These are phyloP conservation scores for Zaprionus lachaisei DNA, from an alignment of 1,140 invertebrate genomes.

Conservation along the genomic window DNA sequence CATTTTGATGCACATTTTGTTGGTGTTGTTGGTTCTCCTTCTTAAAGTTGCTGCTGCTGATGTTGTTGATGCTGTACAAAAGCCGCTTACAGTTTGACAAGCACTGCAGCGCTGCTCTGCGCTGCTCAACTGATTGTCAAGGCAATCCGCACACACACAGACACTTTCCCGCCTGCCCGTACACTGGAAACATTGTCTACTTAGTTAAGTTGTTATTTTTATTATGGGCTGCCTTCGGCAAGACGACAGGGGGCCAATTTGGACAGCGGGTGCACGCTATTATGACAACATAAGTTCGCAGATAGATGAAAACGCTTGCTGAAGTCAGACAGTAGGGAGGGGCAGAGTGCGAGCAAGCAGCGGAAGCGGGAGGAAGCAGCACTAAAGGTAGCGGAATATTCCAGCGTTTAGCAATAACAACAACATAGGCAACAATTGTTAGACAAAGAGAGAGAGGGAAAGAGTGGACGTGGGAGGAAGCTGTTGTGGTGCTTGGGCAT, in stretches of 20 bases:
- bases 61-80: slow-evolving; percentile 51
- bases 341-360: not conserved
- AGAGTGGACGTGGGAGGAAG: not conserved
- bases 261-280: slow-evolving; percentile 40
- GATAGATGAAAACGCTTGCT: slow-evolving; percentile 31
- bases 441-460: not conserved
- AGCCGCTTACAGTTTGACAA: slow-evolving; percentile 74
- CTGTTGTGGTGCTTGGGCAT: not conserved
- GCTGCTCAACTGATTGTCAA: slow-evolving; percentile 58
- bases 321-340: not conserved
- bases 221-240: slow-evolving; percentile 57
- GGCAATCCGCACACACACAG: slow-evolving; percentile 36
- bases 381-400: slow-evolving; percentile 30
- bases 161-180: not conserved
- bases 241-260: not conserved
- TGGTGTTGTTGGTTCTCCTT: slow-evolving; percentile 27
- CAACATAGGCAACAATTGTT: slow-evolving; percentile 8
- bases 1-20: slow-evolving; percentile 14
- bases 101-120: slow-evolving; percentile 26
- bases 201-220: slow-evolving; percentile 81
- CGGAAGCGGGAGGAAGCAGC: not conserved
- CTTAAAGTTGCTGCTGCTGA: slow-evolving; percentile 27
- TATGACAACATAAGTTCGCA: slow-evolving; percentile 65
- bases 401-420: slow-evolving; percentile 44
- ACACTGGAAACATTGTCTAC: slow-evolving; percentile 49